phyloP scores from a whole-genome alignment of 2,888 invertebrate species.

The Rhamnusium bicolor region DNA sequence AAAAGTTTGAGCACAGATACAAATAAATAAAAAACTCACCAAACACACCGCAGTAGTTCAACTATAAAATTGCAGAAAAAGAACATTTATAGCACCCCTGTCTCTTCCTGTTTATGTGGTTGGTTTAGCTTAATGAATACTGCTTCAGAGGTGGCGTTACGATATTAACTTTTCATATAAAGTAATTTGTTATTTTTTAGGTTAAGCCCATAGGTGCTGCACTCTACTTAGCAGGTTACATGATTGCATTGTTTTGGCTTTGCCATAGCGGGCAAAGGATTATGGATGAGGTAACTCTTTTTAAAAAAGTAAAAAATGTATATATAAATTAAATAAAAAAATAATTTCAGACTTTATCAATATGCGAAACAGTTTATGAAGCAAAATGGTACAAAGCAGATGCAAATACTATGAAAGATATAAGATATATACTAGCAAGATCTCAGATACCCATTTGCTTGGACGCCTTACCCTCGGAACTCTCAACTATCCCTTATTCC shows the following conservation, averaged over 20 bases:
- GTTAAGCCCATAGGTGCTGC: conserved; percentile 1
- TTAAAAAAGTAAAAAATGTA: not conserved
- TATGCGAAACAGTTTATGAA: not conserved
- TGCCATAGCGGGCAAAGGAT: conserved; percentile 28
- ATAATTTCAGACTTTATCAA: conserved; percentile 18
- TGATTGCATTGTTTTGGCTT: conserved; percentile 20
- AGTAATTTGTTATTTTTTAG: conserved; percentile 1
- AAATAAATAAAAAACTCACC: no score
- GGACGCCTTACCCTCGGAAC: conserved; percentile 4
- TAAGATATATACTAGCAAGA: conserved; percentile 16
- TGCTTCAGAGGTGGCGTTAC: no score
- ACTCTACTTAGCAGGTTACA: not conserved
- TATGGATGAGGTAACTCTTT: conserved; percentile 15
- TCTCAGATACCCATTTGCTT: conserved; percentile 5
- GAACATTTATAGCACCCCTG: no score
- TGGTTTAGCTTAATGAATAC: no score
- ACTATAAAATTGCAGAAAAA: no score
- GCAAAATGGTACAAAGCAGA: conserved; percentile 21
- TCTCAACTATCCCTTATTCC: not conserved
- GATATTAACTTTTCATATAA: no score
- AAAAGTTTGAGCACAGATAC: no score
- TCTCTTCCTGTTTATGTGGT: no score
- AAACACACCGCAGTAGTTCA: no score
- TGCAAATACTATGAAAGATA: not conserved
- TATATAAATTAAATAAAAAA: not conserved